Evolutionary conservation across 2,113 vertebrate genomes (phyloP).

Genomic region (Eretmochelys imbricata): DNA sequence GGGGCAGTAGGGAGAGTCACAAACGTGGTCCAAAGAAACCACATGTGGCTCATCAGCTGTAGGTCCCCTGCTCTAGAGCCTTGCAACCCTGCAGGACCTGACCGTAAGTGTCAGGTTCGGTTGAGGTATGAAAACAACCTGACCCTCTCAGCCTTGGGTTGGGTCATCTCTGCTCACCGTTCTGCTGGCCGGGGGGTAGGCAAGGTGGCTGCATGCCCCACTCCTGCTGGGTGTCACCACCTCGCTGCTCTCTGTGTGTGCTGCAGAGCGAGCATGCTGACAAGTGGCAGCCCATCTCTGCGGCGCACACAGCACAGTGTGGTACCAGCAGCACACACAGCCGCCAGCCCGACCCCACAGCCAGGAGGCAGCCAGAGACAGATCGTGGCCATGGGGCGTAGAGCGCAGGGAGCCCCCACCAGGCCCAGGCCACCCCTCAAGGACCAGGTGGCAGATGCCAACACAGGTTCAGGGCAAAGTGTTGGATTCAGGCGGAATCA

Average conservation of each 20-base stretch:
- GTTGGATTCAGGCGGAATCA: not conserved
- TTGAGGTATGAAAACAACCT: not conserved
- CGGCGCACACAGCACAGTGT: accelerated
- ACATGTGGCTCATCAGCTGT: not conserved
- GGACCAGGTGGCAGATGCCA: not conserved
- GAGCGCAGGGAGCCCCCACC: not conserved
- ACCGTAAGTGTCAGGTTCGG: not conserved
- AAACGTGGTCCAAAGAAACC: not conserved
- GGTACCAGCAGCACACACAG: not conserved
- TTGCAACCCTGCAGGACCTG: no score
- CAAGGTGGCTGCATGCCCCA: not conserved
- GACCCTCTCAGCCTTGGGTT: not conserved
- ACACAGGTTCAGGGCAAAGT: not conserved
- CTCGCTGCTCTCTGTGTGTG: not conserved
- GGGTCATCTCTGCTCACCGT: not conserved
- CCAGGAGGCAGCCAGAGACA: not conserved
- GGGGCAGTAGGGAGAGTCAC: not conserved
- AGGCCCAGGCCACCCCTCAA: not conserved
- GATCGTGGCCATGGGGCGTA: not conserved
- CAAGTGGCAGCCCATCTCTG: not conserved
- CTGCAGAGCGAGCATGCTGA: no score
- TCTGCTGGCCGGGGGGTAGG: no score
- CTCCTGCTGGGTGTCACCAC: not conserved
- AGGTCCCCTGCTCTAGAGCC: not conserved
- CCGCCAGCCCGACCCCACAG: not conserved